Evolutionary conservation across 2,113 vertebrate genomes (phyloP).

Genomic region (Athene cunicularia): DNA sequence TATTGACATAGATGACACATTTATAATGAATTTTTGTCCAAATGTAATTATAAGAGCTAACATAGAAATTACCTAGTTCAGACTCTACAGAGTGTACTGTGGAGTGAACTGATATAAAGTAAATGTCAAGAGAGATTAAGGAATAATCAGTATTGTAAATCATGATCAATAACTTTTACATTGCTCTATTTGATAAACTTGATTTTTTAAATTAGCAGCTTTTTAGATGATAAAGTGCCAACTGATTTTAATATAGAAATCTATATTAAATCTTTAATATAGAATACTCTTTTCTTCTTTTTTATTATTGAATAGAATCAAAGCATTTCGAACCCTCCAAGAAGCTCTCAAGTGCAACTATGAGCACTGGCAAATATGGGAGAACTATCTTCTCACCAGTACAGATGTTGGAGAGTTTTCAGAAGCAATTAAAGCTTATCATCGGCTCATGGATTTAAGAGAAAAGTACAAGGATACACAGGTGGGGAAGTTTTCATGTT

Average conservation of each 20-base stretch:
- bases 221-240: background rate
- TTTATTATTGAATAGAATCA: slow-evolving; percentile 77
- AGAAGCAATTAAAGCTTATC: slow-evolving; percentile 93
- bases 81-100: background rate
- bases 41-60: background rate
- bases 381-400: slow-evolving; percentile 92
- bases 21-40: background rate
- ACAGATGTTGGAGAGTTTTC: slow-evolving; percentile 91
- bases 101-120: background rate
- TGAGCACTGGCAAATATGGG: slow-evolving; percentile 99
- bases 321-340: slow-evolving; percentile 92
- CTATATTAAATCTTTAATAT: background rate
- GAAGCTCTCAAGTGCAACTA: slow-evolving; percentile 97
- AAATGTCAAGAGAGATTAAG: background rate
- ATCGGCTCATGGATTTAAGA: slow-evolving; percentile 91
- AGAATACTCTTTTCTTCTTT: background rate
- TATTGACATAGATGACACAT: background rate
- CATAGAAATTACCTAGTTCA: background rate
- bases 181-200: background rate
- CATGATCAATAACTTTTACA: background rate
- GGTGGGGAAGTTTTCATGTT: slow-evolving; percentile 73
- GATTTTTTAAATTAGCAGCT: background rate
- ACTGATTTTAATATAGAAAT: background rate
- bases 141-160: background rate
- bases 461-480: slow-evolving; percentile 93